A percentile compares a stretch with the other conserved stretches of the same genome.
These are phyloP conservation scores for Steatocranus sp. DNA, from an alignment of 2,797 vertebrate genomes.

Conservation along the genomic window DNA sequence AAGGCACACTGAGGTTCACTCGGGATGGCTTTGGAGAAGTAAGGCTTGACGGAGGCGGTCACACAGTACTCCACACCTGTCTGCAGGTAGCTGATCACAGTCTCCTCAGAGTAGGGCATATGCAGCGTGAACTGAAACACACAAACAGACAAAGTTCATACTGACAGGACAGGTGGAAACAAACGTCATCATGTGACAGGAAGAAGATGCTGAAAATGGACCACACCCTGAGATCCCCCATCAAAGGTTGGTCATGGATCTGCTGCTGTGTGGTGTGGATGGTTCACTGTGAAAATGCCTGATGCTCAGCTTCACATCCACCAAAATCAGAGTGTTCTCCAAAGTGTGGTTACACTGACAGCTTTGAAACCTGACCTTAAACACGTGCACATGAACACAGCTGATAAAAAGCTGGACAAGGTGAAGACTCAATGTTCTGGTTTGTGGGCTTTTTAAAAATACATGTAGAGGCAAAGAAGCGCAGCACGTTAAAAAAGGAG, in stretches of 20 bases:
- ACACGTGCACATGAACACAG: neutral
- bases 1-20: slow-evolving; percentile 48
- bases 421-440: neutral
- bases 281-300: neutral
- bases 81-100: slow-evolving; percentile 55
- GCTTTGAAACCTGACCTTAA: neutral
- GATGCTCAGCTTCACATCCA: neutral
- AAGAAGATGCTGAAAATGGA: neutral
- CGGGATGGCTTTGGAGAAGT: neutral
- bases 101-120: slow-evolving; percentile 14
- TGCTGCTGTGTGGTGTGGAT: neutral
- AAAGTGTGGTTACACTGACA: neutral
- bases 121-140: slow-evolving; percentile 50
- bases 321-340: neutral
- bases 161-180: accelerated
- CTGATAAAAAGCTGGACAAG: neutral
- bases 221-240: neutral
- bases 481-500: neutral
- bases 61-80: slow-evolving; percentile 67
- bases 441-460: neutral
- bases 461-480: accelerated
- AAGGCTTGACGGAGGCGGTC: neutral
- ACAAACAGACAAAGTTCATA: neutral
- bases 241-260: neutral
- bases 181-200: neutral